Percentiles rank a stretch among this genome's conserved stretches.
Evolutionary conservation across 2,888 invertebrate genomes (phyloP).

Genomic region (Myopa tessellatipennis): DNA sequence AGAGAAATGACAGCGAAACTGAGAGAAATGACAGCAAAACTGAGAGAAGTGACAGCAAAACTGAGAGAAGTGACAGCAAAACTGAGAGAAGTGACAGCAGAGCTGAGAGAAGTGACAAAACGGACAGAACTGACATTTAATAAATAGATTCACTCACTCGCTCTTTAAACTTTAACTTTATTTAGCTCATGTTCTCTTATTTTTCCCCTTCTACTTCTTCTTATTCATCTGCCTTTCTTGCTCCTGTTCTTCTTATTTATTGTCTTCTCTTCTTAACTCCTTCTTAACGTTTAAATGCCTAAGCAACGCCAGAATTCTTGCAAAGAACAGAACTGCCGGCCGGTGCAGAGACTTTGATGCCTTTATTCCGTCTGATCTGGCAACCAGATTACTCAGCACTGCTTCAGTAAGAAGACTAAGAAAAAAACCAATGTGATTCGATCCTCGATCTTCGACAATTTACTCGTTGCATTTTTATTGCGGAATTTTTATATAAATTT

Average conservation of each 20-base stretch:
- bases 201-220: too few species aligned
- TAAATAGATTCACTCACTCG: neutral
- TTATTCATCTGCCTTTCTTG: neutral
- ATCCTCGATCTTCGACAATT: neutral
- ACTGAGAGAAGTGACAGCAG: too few species aligned
- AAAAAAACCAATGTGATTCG: slow-evolving; percentile 5
- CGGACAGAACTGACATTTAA: too few species aligned
- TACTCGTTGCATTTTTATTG: neutral
- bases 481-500: slow-evolving; percentile 24
- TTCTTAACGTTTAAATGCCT: slow-evolving; percentile 48
- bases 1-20: too few species aligned
- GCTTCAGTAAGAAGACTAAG: neutral
- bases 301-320: slow-evolving; percentile 14
- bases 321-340: slow-evolving; percentile 44
- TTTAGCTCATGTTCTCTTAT: neutral
- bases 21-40: too few species aligned
- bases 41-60: too few species aligned
- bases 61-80: too few species aligned
- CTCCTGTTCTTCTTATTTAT: neutral
- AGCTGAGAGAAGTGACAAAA: too few species aligned
- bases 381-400: neutral
- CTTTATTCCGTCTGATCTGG: neutral
- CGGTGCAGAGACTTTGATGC: slow-evolving; percentile 37
- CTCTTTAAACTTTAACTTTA: neutral
- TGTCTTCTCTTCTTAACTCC: slow-evolving; percentile 1